Evolutionary conservation across 2,113 vertebrate species (phyloP).

Genomic region (Amazona vittata): DNA sequence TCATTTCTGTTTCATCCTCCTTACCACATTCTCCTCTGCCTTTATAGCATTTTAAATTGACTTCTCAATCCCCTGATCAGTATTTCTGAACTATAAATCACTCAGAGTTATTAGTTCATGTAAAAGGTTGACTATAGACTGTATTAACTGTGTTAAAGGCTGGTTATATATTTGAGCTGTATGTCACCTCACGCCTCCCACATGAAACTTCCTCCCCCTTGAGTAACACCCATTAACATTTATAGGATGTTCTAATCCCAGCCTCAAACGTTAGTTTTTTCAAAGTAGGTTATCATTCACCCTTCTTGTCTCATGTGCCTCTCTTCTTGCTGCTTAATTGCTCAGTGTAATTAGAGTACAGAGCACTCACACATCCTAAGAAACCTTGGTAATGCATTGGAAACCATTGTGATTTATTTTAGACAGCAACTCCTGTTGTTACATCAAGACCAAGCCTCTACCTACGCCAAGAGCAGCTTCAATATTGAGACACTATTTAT

Average conservation of each 20-base stretch:
- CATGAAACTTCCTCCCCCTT: not conserved
- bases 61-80: not conserved
- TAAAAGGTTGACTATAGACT: constrained; percentile 12
- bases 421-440: not conserved
- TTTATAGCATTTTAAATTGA: not conserved
- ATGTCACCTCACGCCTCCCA: constrained; percentile 5
- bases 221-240: constrained; percentile 52
- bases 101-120: constrained; percentile 23
- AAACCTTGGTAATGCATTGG: not conserved
- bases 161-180: constrained; percentile 39
- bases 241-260: constrained; percentile 37
- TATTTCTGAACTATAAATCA: constrained; percentile 38
- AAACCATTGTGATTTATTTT: not conserved
- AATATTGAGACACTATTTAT: not conserved
- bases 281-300: constrained; percentile 43
- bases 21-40: not conserved
- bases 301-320: not conserved
- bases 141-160: constrained; percentile 9
- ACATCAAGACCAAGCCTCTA: not conserved
- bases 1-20: not conserved
- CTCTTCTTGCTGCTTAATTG: not conserved
- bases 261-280: constrained; percentile 19
- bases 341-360: not conserved
- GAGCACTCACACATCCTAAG: not conserved
- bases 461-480: not conserved